A percentile compares a stretch with the other conserved stretches of the same genome.
Evolutionary conservation across 2,113 vertebrate species (phyloP).

Genomic region (Sarotherodon lohbergeri): DNA sequence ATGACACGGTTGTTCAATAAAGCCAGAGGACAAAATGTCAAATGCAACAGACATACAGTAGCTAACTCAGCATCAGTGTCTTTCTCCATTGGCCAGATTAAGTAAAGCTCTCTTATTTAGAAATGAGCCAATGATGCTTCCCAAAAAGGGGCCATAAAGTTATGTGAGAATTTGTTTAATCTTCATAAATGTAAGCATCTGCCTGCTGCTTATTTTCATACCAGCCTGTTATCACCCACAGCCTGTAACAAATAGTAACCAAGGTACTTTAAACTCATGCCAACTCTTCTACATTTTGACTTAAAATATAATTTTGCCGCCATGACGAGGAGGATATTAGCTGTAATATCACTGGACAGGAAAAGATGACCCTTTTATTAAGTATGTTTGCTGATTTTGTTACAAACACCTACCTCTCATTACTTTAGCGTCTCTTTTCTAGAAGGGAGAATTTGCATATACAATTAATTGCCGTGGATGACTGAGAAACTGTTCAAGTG

Average conservation of each 20-base stretch:
- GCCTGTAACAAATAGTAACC: not conserved
- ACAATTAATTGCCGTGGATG: not conserved
- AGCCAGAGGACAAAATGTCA: conserved; percentile 58
- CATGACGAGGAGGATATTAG: not conserved
- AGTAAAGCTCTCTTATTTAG: not conserved
- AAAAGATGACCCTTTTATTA: not conserved
- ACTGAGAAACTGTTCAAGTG: not conserved
- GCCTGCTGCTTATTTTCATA: not conserved
- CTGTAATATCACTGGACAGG: not conserved
- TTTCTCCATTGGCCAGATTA: not conserved
- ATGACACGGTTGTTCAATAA: conserved; percentile 57
- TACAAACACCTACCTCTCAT: not conserved
- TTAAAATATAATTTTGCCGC: not conserved
- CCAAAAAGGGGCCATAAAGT: not conserved
- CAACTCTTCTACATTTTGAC: not conserved
- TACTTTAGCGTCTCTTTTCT: not conserved
- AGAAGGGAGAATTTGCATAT: not conserved
- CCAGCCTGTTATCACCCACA: not conserved
- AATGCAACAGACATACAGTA: conserved; percentile 13
- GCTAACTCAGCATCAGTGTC: not conserved
- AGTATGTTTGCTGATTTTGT: not conserved
- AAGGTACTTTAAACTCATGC: not conserved
- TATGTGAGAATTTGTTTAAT: not conserved
- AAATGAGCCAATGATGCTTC: not conserved
- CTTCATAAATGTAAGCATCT: not conserved